Conservation (phyloP, 2,888 invertebrate species). For the Hydrotaea cyrtoneurina region DNA sequence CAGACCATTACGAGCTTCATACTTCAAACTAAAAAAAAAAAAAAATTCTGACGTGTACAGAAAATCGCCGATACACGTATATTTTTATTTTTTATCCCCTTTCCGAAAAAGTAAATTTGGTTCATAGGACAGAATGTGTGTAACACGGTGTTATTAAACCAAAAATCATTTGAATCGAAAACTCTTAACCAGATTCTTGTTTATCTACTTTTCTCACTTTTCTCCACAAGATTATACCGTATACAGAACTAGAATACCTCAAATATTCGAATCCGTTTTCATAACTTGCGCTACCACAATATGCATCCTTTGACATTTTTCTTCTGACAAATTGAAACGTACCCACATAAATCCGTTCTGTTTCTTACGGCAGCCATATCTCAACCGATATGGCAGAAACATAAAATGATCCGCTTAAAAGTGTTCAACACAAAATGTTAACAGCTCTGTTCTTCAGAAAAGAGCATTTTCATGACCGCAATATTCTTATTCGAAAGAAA, state of each 20-base stretch:
- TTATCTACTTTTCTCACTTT: too few species aligned
- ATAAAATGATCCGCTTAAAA: conserved; percentile 26
- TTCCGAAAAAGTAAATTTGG: too few species aligned
- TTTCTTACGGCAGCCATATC: neutral
- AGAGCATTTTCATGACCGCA: conserved; percentile 21
- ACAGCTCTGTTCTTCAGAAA: neutral
- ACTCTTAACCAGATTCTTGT: too few species aligned
- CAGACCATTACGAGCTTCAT: too few species aligned
- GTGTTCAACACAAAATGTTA: conserved; percentile 5
- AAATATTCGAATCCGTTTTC: conserved; percentile 1
- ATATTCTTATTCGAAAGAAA: conserved; percentile 9
- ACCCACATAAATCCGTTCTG: conserved; percentile 4
- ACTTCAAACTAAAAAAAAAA: too few species aligned
- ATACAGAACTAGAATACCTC: neutral
- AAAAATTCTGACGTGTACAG: too few species aligned
- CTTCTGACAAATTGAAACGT: conserved; percentile 16
- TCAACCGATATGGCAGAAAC: conserved; percentile 7
- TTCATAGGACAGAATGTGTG: too few species aligned
- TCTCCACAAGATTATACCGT: too few species aligned
- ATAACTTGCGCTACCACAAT: neutral
- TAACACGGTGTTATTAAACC: too few species aligned
- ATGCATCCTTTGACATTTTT: conserved; percentile 1
- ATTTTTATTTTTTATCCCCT: too few species aligned
- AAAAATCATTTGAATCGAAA: too few species aligned
- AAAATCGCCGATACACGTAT: too few species aligned